Conservation (phyloP, 2,797 vertebrate genomes). For the Cichlasoma orientale region DNA sequence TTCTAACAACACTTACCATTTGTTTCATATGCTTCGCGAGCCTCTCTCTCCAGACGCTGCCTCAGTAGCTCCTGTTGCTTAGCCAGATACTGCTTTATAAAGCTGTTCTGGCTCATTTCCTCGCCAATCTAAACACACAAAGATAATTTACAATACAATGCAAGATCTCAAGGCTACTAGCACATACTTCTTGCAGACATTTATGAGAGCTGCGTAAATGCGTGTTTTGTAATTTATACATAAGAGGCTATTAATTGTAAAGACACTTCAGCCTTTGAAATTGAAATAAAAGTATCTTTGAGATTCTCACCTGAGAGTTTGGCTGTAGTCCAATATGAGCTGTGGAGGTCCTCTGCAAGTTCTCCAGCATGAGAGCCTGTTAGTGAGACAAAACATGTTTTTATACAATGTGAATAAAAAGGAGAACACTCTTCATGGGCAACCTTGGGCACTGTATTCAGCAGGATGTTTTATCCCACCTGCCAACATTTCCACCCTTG, state of each 20-base stretch:
- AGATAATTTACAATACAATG: slow-evolving; percentile 4
- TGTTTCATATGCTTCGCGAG: slow-evolving; percentile 87
- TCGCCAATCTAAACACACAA: slow-evolving; percentile 86
- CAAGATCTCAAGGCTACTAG: not conserved
- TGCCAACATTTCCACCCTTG: not conserved
- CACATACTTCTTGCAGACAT: not conserved
- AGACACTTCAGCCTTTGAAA: not conserved
- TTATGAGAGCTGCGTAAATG: not conserved
- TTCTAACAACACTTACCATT: slow-evolving; percentile 79
- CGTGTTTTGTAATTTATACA: not conserved
- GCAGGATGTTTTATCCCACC: not conserved
- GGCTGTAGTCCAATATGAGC: slow-evolving; percentile 90
- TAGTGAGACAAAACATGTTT: slow-evolving; percentile 25
- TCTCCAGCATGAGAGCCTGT: slow-evolving; percentile 94
- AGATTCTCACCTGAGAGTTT: slow-evolving; percentile 87
- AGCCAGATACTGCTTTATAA: slow-evolving; percentile 94
- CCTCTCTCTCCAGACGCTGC: slow-evolving; percentile 90
- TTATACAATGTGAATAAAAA: slow-evolving; percentile 1
- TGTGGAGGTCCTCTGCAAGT: slow-evolving; percentile 91
- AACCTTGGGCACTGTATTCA: not conserved
- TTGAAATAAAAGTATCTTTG: not conserved
- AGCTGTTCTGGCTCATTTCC: slow-evolving; percentile 96
- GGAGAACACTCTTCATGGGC: not conserved
- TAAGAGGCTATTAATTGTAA: not conserved
- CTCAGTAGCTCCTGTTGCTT: slow-evolving; percentile 92